A percentile compares a stretch with the other conserved stretches of the same genome.
Conservation (phyloP, 2,113 vertebrate species). For the Taxidea taxus region DNA sequence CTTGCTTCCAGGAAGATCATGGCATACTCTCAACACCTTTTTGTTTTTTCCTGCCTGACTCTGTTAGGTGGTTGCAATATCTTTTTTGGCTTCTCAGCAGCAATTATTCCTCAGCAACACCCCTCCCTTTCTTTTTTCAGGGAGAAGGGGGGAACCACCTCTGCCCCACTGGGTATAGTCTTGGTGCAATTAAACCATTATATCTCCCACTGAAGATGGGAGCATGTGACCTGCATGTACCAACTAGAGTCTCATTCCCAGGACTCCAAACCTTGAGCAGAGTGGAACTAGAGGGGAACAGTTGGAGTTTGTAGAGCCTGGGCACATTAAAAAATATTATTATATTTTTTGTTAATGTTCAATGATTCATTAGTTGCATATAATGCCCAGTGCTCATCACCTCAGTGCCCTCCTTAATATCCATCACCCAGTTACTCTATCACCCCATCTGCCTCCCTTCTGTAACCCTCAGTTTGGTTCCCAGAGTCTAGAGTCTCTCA, state of each 20-base stretch:
- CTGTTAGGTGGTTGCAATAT: not conserved
- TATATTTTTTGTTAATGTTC: not conserved
- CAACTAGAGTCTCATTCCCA: not conserved
- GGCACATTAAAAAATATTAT: too few species aligned
- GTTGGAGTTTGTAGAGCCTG: not conserved
- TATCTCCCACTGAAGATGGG: not conserved
- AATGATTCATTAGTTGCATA: too few species aligned
- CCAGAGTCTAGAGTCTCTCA: too few species aligned
- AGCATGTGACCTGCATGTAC: not conserved
- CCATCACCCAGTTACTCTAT: too few species aligned
- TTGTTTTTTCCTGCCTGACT: not conserved
- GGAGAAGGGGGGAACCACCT: not conserved
- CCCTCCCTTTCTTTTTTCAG: not conserved
- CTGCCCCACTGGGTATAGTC: not conserved
- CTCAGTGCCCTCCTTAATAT: too few species aligned
- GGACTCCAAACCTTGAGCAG: not conserved
- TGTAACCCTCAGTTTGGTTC: too few species aligned
- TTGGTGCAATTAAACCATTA: not conserved
- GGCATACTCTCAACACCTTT: not conserved
- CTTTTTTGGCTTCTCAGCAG: not conserved
- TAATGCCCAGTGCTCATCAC: too few species aligned
- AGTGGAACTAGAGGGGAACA: not conserved
- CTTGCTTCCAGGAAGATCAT: not conserved
- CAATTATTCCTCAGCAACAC: not conserved
- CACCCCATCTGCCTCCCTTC: too few species aligned